Percentiles rank a stretch among this genome's conserved stretches.
These are phyloP conservation scores for Allygus modestus DNA, from an alignment of 2,888 invertebrate genomes.

Conservation along the genomic window DNA sequence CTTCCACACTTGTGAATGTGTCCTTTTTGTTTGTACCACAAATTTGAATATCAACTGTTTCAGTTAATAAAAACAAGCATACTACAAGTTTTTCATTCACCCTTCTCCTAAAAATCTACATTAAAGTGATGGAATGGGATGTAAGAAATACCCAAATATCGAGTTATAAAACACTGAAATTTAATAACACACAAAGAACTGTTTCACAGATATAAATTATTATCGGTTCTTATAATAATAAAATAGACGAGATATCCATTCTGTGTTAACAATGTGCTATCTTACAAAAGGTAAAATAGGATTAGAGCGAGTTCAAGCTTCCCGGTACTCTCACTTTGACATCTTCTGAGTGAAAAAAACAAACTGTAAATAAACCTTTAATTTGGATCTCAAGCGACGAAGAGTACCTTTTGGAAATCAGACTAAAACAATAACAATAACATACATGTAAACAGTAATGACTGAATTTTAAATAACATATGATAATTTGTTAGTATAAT, in stretches of 20 bases:
- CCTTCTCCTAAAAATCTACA: too few species aligned
- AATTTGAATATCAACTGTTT: too few species aligned
- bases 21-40: too few species aligned
- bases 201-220: conserved; percentile 19
- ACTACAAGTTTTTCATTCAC: too few species aligned
- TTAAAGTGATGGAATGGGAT: background rate
- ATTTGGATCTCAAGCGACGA: background rate
- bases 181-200: conserved; percentile 39
- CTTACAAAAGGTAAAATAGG: conserved; percentile 13
- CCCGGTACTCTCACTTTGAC: background rate
- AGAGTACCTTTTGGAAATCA: background rate
- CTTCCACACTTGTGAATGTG: too few species aligned
- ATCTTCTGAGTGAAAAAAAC: background rate
- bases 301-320: background rate
- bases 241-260: conserved; percentile 4
- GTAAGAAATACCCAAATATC: background rate
- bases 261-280: conserved; percentile 37
- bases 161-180: conserved; percentile 25
- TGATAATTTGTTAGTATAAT: conserved; percentile 6
- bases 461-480: conserved; percentile 8
- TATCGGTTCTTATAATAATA: background rate
- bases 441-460: background rate
- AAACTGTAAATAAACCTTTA: background rate
- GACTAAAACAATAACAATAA: background rate
- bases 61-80: too few species aligned